These are phyloP conservation scores for Parapristionchus giblindavisi DNA, from an alignment of 2,888 invertebrate species.

Conservation along the genomic window DNA sequence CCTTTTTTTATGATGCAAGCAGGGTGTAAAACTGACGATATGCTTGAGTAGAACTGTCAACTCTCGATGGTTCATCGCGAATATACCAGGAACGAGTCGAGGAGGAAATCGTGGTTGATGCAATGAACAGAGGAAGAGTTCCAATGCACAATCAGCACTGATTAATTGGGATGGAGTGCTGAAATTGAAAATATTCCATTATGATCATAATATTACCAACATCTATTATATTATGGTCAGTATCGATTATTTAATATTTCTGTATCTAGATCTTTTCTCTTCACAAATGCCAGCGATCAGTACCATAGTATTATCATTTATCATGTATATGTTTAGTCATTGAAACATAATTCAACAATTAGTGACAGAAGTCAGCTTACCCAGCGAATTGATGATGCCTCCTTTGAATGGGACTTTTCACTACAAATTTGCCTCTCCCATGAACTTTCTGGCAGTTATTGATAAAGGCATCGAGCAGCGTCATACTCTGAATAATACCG, in stretches of 20 bases:
- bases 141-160: background rate
- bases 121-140: background rate
- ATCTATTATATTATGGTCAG: background rate
- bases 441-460: conserved; percentile 1
- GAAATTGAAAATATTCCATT: background rate
- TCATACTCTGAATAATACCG: background rate
- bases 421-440: background rate
- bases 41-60: background rate
- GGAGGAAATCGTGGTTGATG: background rate
- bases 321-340: no score
- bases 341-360: background rate
- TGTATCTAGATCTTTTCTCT: no score
- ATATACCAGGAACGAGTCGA: background rate
- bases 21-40: conserved; percentile 6
- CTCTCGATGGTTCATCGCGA: conserved; percentile 7
- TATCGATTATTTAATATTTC: no score
- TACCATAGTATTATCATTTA: no score
- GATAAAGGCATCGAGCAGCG: background rate
- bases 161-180: conserved; percentile 16
- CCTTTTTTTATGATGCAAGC: background rate
- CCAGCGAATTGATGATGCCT: conserved; percentile 6
- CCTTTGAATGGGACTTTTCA: conserved; percentile 2
- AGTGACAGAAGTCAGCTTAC: background rate
- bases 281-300: no score
- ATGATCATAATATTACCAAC: background rate